These are phyloP conservation scores for Apantesis nais DNA, from an alignment of 2,888 invertebrate species.

Conservation along the genomic window DNA sequence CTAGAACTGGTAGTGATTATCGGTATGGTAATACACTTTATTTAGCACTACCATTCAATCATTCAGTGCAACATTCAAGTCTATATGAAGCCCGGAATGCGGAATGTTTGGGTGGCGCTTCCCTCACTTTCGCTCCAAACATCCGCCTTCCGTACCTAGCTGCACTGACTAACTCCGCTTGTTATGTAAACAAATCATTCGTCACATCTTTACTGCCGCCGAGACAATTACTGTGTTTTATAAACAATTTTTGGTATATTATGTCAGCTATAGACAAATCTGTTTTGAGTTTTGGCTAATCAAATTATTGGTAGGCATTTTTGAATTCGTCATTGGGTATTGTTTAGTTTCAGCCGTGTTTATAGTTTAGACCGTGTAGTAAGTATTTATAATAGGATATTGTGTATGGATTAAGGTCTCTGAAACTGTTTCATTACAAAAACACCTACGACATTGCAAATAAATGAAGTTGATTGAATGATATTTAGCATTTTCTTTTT, in stretches of 20 bases:
- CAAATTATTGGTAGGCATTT: constrained; percentile 41
- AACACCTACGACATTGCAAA: neutral
- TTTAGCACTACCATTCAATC: constrained; percentile 10
- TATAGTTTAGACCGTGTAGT: neutral
- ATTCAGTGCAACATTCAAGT: constrained; percentile 30
- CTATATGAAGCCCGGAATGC: constrained; percentile 65
- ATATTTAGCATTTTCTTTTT: neutral
- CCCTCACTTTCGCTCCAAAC: constrained; percentile 80
- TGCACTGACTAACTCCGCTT: constrained; percentile 49
- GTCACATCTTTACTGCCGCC: constrained; percentile 51
- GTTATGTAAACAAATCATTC: constrained; percentile 67
- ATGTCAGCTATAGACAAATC: constrained; percentile 45
- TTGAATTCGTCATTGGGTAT: constrained; percentile 32
- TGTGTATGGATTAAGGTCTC: constrained; percentile 1
- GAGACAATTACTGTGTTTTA: constrained; percentile 56
- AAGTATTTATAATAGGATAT: neutral
- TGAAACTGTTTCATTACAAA: neutral
- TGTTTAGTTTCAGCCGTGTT: constrained; percentile 20
- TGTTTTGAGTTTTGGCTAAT: constrained; percentile 54
- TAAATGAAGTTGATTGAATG: neutral
- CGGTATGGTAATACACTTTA: neutral
- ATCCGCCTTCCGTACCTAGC: constrained; percentile 71
- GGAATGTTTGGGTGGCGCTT: constrained; percentile 74
- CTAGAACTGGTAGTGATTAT: neutral
- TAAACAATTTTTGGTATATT: constrained; percentile 51